Base-by-base conservation (phyloP, 92 coral and sea anemone genomes). In the Metridium senile region DNA sequence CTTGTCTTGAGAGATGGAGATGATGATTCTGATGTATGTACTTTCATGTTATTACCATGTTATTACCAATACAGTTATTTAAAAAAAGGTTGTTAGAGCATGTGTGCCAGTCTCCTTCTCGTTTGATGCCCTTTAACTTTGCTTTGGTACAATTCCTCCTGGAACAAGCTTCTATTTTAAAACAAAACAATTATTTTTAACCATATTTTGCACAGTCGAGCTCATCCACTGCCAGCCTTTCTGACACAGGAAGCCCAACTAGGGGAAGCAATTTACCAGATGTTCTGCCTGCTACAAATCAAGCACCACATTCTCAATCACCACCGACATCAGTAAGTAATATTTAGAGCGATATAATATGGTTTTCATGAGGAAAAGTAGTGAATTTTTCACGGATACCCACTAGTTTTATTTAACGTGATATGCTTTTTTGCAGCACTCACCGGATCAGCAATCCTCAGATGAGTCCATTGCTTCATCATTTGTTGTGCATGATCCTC, bases 401-500 rank as follows among this genome's bases (percentile, higher is more conserved):
- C 49, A 39, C 13, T 6, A 39, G 13, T 6, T 39, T 39, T 39
- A 6, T 39, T 4, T 4, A 6, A 39, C 13, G 6, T 4, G 49
- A 39, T 39, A 52, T 63, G 27, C 13, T 28, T 7, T 63, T 1
- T 74, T 82, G 39, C 63, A 84, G 88, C 74, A 68, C 13, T 66
- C 92, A 19, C 88, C 82, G 4, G 83, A 71, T 22, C 92, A 84
- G 70, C 94, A 92, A 66, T 86, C 89, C 4, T 95, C 99, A 23
- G 92, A 92, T 79, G 99, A 95, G 72, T 95, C 99, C 46, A 95
- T 95, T 47, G 92, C 99, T 21, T 95, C 99, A 51, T 95, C 99
- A 9, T 74, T 86, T 68, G 88, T 84, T 19, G 87, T 88, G 33
- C 94, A 93, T 10, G 94, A 92, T 23, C 94, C 92, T 4, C 82